These are phyloP conservation scores for Andrena hattorfiana DNA, from an alignment of 2,888 invertebrate genomes.

Conservation along the genomic window DNA sequence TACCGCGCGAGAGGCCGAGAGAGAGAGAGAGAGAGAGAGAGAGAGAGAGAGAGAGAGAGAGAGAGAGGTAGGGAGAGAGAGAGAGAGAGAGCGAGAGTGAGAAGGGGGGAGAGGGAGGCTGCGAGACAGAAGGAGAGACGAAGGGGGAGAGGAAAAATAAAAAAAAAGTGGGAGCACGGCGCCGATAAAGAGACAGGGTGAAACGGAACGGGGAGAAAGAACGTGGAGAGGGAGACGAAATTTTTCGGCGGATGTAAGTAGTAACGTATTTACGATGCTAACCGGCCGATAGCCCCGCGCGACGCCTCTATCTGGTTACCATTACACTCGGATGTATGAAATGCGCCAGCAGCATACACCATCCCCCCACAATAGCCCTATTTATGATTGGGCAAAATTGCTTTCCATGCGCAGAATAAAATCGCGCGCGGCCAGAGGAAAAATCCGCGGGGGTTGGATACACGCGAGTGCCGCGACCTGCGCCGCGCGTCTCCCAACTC, in stretches of 20 bases:
- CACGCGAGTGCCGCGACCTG: slow-evolving; percentile 43
- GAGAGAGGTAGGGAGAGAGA: slow-evolving; percentile 2
- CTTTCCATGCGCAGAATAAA: slow-evolving; percentile 85
- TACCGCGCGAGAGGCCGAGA: slow-evolving; percentile 27
- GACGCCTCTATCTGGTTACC: slow-evolving; percentile 85
- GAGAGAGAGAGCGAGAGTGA: not conserved
- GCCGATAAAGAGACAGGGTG: slow-evolving; percentile 2
- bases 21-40: slow-evolving; percentile 11
- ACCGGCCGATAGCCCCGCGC: slow-evolving; percentile 84
- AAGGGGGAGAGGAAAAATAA: slow-evolving; percentile 17
- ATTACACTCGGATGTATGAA: slow-evolving; percentile 85
- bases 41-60: not conserved
- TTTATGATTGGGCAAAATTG: slow-evolving; percentile 85
- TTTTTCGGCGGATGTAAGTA: slow-evolving; percentile 68
- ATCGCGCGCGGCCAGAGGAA: slow-evolving; percentile 82
- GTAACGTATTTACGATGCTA: slow-evolving; percentile 82
- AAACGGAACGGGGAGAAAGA: slow-evolving; percentile 11
- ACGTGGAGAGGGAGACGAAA: slow-evolving; percentile 42
- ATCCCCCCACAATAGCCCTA: slow-evolving; percentile 85
- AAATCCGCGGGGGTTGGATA: slow-evolving; percentile 80
- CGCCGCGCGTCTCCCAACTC: slow-evolving; percentile 21
- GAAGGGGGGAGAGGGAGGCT: slow-evolving; percentile 4
- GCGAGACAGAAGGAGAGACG: slow-evolving; percentile 25
- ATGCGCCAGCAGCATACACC: slow-evolving; percentile 83
- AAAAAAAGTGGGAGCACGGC: slow-evolving; percentile 2